These are phyloP conservation scores for Catagonus wagneri DNA, from an alignment of 2,113 vertebrate genomes.

Conservation along the genomic window DNA sequence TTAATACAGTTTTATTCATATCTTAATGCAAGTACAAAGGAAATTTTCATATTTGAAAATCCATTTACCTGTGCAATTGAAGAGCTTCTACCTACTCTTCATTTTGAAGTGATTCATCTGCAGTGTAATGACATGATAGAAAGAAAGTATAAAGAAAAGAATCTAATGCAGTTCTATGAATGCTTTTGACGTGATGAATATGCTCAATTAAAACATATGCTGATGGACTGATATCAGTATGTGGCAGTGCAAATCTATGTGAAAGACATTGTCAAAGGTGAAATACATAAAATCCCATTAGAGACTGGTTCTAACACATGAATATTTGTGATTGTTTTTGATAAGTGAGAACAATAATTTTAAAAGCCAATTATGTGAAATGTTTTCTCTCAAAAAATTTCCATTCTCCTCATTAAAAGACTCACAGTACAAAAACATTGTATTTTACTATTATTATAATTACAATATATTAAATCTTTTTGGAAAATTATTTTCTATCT, in stretches of 20 bases:
- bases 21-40: background rate
- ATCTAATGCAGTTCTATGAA: background rate
- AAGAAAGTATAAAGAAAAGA: background rate
- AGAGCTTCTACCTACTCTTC: background rate
- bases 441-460: background rate
- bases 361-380: background rate
- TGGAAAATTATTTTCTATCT: background rate
- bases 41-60: constrained; percentile 16
- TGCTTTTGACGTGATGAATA: background rate
- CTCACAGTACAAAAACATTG: background rate
- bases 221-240: background rate
- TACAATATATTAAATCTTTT: background rate
- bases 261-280: background rate
- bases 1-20: background rate
- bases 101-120: background rate
- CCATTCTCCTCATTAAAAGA: background rate
- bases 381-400: background rate
- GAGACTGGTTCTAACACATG: background rate
- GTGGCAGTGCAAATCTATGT: background rate
- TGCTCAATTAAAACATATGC: background rate
- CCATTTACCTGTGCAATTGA: background rate
- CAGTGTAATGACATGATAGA: constrained; percentile 3
- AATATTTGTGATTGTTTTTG: constrained; percentile 6
- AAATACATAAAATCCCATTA: background rate
- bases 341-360: constrained; percentile 16